These are phyloP conservation scores for Antigone vipio DNA, from an alignment of 2,113 vertebrate species.

Conservation along the genomic window DNA sequence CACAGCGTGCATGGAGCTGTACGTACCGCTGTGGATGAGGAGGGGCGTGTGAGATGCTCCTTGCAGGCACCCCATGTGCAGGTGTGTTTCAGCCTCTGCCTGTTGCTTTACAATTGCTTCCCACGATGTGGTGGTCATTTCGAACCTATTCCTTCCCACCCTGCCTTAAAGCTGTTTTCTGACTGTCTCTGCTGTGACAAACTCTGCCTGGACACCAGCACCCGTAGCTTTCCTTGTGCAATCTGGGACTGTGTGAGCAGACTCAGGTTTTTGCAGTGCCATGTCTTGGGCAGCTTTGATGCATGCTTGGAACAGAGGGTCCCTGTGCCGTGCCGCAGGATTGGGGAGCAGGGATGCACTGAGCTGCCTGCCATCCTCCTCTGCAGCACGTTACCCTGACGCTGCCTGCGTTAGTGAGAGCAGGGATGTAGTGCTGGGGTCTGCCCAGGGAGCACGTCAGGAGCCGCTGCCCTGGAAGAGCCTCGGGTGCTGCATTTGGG, in stretches of 20 bases:
- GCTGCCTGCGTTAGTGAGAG: not conserved
- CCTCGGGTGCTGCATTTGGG: rapidly evolving
- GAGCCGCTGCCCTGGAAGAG: not conserved
- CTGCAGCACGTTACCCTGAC: rapidly evolving
- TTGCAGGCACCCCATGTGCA: not conserved
- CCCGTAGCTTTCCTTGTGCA: not conserved
- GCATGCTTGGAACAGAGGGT: not conserved
- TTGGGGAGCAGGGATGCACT: not conserved
- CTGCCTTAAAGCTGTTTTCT: not conserved
- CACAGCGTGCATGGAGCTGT: not conserved
- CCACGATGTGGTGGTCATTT: not conserved
- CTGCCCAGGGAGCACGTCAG: not conserved
- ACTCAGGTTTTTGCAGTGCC: not conserved
- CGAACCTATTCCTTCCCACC: not conserved
- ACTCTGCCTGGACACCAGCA: not conserved
- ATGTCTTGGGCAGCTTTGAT: not conserved
- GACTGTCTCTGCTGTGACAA: not conserved
- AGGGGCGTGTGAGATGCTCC: not conserved
- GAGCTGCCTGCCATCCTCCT: not conserved
- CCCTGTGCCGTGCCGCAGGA: not conserved
- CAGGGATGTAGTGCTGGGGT: not conserved
- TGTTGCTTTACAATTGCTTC: not conserved
- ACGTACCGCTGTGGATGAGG: rapidly evolving
- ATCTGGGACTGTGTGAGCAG: rapidly evolving
- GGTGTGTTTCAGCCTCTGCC: not conserved